These are phyloP conservation scores for Notarius lentiginosus DNA, from an alignment of 2,113 vertebrate genomes.

Conservation along the genomic window DNA sequence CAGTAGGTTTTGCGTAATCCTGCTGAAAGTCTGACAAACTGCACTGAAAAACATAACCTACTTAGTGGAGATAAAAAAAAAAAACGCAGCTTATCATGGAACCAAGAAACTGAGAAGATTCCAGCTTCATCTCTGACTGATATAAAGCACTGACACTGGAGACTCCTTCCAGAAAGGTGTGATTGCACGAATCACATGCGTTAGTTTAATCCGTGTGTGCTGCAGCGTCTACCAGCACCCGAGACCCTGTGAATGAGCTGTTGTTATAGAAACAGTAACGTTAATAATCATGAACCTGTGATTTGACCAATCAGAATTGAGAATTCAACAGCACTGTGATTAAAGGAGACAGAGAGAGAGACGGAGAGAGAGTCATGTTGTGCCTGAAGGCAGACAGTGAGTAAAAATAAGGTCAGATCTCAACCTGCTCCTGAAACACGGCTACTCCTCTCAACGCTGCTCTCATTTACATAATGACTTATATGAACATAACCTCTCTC, in stretches of 20 bases:
- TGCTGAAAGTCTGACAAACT: too few relatives aligned
- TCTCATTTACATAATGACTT: slow-evolving; percentile 6
- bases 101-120: background rate
- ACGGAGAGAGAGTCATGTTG: slow-evolving; percentile 12
- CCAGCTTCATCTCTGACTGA: background rate
- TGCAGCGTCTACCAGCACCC: background rate
- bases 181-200: background rate
- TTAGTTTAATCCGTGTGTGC: background rate
- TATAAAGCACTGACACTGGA: background rate
- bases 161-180: background rate
- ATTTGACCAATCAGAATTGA: background rate
- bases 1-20: too few relatives aligned
- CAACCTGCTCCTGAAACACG: slow-evolving; percentile 33
- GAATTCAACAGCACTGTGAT: background rate
- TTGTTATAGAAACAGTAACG: background rate
- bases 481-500: background rate
- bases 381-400: slow-evolving; percentile 15
- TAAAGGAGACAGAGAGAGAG: slow-evolving; percentile 40
- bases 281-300: background rate
- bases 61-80: too few relatives aligned
- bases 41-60: too few relatives aligned
- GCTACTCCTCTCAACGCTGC: background rate
- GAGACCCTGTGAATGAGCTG: background rate
- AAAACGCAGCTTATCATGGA: background rate
- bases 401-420: slow-evolving; percentile 33